Base-by-base conservation (phyloP, 2,113 vertebrate genomes). In the Argyrosomus japonicus region DNA sequence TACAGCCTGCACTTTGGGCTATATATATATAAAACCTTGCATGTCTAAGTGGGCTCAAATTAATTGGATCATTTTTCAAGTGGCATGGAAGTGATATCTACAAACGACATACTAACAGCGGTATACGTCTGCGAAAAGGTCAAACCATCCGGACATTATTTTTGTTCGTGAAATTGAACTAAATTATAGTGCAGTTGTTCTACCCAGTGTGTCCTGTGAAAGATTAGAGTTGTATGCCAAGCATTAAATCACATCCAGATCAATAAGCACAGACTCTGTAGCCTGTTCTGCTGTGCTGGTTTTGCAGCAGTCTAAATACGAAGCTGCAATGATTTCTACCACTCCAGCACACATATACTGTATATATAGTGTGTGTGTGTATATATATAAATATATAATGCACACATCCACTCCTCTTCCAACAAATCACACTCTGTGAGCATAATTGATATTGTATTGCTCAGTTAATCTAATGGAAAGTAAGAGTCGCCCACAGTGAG, bases 241-340 rank as follows among this genome's bases (percentile, higher is more conserved):
- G 73, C 75, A 89, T 84, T 91, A 87, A 91, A 88, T 91, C 81
- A 82, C 72, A 84, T 68, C 60, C 67, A 82, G 80, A 91, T 92
- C 90, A 90, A 91, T 92, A 90, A 83, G 25, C 74, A 79, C 45
- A 47, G 77, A 51, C 76, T 70, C 69, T 40, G 72, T 77, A 72
- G 73, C 63, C 62, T 86, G 73, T 76, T 90, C 74, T 84, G 84
- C 87, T 84, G 86, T 71, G 86, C 83, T 81, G 79, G 77, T 61
- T 81, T 58, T 85, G 73, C 75, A 82, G 81, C 72, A 75, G 48
- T 74, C 78, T 79, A 79, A 87, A 84, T 23, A 86, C 56, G 19
- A 73, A 81, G 77, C 60, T 60, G 40, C 80, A 90, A 90, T 84
- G 76, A 88, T 83, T 79, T 77, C 61, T 65, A 36, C 63, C 62